Evolutionary conservation across 2,113 vertebrate species (phyloP), one percentile per base, ranked within the genome.

Genomic region (Rhea americana): DNA sequence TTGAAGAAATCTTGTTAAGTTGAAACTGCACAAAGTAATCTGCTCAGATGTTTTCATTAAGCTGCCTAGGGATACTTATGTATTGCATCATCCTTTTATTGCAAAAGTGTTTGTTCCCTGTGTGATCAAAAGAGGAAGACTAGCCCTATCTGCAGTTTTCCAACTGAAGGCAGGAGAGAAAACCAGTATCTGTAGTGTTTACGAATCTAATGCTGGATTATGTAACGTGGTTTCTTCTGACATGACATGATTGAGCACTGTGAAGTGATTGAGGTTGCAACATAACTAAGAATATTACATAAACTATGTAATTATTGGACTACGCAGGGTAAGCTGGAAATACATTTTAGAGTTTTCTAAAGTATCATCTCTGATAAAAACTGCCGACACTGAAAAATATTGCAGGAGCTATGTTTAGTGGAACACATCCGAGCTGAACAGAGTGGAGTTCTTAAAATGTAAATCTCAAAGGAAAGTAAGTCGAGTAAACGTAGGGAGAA

Each of bases 51-150:
- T 87, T 80, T 93, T 92, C 92, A 81, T 90, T 71, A 81, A 91
- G 89, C 67, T 89, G 71, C 81, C 50, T 56, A 70, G 77, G 74
- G 91, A 51, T 94, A 84, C 84, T 90, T 95, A 66, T 45, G 59
- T 82, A n/a, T 96, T 96, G 77, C 95, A 74, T 93, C 95, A 96
- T 28, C 19, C 22, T 89, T 91, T 93, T 84, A 66, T 94, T 96
- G 74, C 94, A 90, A 66, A 94, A 95, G 51, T 32, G 71, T 95
- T 93, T 96, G 3, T 65, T 87, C 80, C 47, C 21, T 1, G 3
- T 59, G 66, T 56, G 86, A 90, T 93, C 76, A 66, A 71, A 63
- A 1, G 9, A 90, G 47, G 39, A 70, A 59, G n/a, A 47, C 25
- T 71, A 67, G 87, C 79, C 55, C 41, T 43, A 25, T 93, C 43